A percentile compares a stretch with the other conserved stretches of the same genome.
phyloP scores from a whole-genome alignment of 2,797 vertebrate species.

The Bovichtus variegatus region DNA sequence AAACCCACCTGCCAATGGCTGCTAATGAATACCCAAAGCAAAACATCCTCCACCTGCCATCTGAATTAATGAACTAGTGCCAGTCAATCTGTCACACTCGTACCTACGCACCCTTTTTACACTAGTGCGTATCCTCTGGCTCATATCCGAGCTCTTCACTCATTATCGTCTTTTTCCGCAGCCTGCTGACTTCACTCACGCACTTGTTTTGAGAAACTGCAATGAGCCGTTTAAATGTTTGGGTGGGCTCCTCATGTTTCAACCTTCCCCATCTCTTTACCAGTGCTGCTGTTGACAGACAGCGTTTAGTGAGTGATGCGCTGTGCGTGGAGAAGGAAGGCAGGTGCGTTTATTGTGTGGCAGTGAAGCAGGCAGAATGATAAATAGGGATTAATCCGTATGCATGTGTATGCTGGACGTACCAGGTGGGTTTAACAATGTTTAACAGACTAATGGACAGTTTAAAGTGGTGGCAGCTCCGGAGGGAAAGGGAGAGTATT shows the following conservation, averaged over 20 bases:
- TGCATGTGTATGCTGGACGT: background rate
- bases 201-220: slow-evolving; percentile 23
- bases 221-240: slow-evolving; percentile 37
- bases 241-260: slow-evolving; percentile 34
- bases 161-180: slow-evolving; percentile 43
- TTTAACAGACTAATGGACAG: slow-evolving; percentile 1
- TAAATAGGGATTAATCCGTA: slow-evolving; percentile 20
- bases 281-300: slow-evolving; percentile 1
- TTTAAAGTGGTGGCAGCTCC: slow-evolving; percentile 19
- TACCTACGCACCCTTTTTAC: slow-evolving; percentile 18
- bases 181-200: slow-evolving; percentile 10
- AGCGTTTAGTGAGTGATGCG: slow-evolving; percentile 1
- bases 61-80: slow-evolving; percentile 42
- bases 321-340: background rate
- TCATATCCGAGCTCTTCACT: slow-evolving; percentile 18
- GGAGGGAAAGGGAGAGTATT: slow-evolving; percentile 2
- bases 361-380: slow-evolving; percentile 1
- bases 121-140: slow-evolving; percentile 12
- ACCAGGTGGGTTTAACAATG: slow-evolving; percentile 16
- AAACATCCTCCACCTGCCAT: slow-evolving; percentile 45
- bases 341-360: too few species aligned
- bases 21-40: slow-evolving; percentile 61
- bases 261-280: background rate
- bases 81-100: slow-evolving; percentile 28
- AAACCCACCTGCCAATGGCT: slow-evolving; percentile 18